Conservation (phyloP, 2,888 invertebrate species). For the Creontiades dilutus region DNA sequence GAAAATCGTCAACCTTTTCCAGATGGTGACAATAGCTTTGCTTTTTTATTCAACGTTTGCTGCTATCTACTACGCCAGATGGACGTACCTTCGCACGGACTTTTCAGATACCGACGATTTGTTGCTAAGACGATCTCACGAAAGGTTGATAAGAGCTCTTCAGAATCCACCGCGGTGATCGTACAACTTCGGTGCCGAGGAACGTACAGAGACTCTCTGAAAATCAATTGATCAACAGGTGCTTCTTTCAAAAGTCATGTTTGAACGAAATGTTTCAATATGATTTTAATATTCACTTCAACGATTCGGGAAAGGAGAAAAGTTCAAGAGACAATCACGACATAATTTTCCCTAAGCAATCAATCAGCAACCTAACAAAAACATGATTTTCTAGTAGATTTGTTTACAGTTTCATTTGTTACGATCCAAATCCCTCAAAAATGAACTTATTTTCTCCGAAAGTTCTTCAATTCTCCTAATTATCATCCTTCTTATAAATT, state of each 20-base stretch:
- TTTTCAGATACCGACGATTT: conserved; percentile 83
- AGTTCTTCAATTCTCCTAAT: too few species aligned
- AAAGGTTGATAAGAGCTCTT: conserved; percentile 49
- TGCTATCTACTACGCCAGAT: conserved; percentile 92
- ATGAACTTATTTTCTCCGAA: too few species aligned
- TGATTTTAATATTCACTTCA: too few species aligned
- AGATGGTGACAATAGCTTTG: conserved; percentile 89
- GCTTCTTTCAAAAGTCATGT: not conserved
- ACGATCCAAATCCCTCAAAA: too few species aligned
- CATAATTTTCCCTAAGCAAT: too few species aligned
- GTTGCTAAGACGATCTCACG: conserved; percentile 55
- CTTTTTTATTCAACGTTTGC: conserved; percentile 90
- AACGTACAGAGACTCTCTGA: not conserved
- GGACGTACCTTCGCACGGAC: conserved; percentile 88
- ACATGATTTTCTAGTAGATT: too few species aligned
- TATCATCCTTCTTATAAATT: too few species aligned
- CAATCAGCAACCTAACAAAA: too few species aligned
- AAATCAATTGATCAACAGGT: not conserved
- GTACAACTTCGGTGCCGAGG: not conserved
- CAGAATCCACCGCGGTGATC: conserved; percentile 34
- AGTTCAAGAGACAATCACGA: too few species aligned
- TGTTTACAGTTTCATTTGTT: too few species aligned
- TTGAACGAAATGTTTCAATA: too few species aligned
- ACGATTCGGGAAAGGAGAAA: too few species aligned
- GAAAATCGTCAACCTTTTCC: conserved; percentile 77